Base-by-base conservation (phyloP, 1,140 invertebrate genomes). In the Calosoma granatense region DNA sequence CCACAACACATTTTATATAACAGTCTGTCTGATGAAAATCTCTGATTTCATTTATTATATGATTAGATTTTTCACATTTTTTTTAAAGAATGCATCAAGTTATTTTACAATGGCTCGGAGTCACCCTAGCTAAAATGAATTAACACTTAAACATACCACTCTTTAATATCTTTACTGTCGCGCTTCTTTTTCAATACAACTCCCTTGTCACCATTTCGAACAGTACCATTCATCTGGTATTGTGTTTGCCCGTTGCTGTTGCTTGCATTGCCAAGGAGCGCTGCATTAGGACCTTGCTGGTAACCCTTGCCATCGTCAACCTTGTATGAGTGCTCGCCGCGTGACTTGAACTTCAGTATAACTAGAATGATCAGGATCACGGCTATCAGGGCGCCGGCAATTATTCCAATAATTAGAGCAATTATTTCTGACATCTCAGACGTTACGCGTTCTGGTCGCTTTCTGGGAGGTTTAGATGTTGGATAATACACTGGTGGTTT, bases 281-380 rank as follows among this genome's bases (percentile, higher is more conserved):
- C 86, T 1, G 86, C 86, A 60, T 83, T 85, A 30, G 86, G 85
- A 30, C 87, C 85, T 57, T 86, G 86, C 1, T 80, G 78, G 54
- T 75, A 75, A 19, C 76, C 82, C 67, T 88, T 88, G 61, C 84
- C 87, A 66, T 93, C 90, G 62, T 95, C 92, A 26, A 94, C 86
- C 71, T 95, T 96, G 70, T 94, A 96, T 15, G 86, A 87, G 12
- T 86, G 83, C 68, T 94, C 90, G 14, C 90, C 83, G 47, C 90
- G 81, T 62, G 87, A 88, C 72, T 92, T 89, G 55, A 82, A 91
- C 71, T 92, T 92, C 60, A 95, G 81, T 56, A 97, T 86, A 52
- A 94, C 82, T 23, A 96, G 81, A 17, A 94, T 88, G 55, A 97
- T 85, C 23, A 96, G 79, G 12, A 97, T 87, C 57, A 97, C 87